Percentiles rank a stretch among this genome's conserved stretches.
Evolutionary conservation across 2,797 vertebrate species (phyloP).

Genomic region (Chiroxiphia lanceolata): DNA sequence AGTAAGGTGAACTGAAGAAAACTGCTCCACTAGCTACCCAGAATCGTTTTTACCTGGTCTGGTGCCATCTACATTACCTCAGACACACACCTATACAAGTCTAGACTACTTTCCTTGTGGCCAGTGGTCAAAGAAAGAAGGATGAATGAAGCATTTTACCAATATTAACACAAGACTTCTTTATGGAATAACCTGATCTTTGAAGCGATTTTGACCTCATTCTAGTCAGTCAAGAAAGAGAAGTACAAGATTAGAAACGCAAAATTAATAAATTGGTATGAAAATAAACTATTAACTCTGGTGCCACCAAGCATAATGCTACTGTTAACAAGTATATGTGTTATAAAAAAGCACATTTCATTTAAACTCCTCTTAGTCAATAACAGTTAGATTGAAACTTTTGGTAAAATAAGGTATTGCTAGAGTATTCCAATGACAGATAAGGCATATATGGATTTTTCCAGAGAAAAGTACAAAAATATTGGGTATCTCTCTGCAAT

Average conservation of each 20-base stretch:
- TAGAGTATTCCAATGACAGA: neutral
- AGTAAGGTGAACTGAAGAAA: neutral
- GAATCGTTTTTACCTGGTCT: neutral
- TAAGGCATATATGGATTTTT: neutral
- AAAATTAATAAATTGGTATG: neutral
- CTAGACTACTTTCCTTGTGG: neutral
- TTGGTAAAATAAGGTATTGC: neutral
- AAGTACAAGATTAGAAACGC: neutral
- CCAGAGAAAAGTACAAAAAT: neutral
- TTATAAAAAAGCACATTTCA: neutral
- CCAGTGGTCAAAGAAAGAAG: neutral
- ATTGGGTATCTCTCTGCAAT: neutral
- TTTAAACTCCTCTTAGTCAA: neutral
- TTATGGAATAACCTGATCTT: neutral
- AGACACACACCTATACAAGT: neutral
- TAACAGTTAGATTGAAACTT: neutral
- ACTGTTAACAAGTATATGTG: neutral
- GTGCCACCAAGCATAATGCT: neutral
- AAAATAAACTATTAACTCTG: neutral
- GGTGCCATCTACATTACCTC: neutral
- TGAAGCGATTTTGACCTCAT: neutral
- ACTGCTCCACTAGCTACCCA: neutral
- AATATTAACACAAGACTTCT: neutral
- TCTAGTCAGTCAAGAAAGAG: neutral
- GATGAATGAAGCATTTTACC: neutral